Conservation (phyloP, 2,797 vertebrate species). For the Chelon labrosus region DNA sequence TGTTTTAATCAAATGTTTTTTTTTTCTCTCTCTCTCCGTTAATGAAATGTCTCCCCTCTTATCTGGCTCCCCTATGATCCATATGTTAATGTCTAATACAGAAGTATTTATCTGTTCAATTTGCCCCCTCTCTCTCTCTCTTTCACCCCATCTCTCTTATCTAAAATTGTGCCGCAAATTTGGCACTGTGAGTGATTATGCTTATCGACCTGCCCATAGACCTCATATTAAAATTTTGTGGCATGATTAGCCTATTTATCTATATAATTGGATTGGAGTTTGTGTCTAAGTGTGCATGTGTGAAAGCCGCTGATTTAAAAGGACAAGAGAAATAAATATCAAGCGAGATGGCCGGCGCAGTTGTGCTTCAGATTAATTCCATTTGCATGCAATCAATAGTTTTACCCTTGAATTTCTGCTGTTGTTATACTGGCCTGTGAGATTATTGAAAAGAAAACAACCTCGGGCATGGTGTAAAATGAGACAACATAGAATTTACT, state of each 20-base stretch:
- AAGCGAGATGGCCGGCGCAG: constrained; percentile 74
- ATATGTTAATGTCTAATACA: constrained; percentile 84
- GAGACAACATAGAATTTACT: constrained; percentile 77
- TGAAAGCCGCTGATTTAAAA: constrained; percentile 74
- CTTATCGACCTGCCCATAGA: constrained; percentile 85
- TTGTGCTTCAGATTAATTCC: constrained; percentile 80
- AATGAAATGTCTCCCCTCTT: constrained; percentile 85
- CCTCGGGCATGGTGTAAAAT: constrained; percentile 73
- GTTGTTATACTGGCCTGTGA: constrained; percentile 75
- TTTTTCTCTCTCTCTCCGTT: constrained; percentile 49
- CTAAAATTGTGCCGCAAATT: constrained; percentile 87
- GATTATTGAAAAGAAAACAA: constrained; percentile 83
- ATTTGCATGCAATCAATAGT: constrained; percentile 86
- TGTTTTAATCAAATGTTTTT: constrained; percentile 84
- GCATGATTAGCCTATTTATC: constrained; percentile 89
- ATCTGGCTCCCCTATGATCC: constrained; percentile 84
- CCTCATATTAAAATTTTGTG: constrained; percentile 86
- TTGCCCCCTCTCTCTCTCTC: constrained; percentile 54
- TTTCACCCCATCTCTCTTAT: constrained; percentile 80
- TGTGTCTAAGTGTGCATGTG: constrained; percentile 69
- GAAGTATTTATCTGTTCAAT: constrained; percentile 84
- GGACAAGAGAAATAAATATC: constrained; percentile 72
- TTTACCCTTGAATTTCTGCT: constrained; percentile 73
- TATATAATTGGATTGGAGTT: constrained; percentile 88
- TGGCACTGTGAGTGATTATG: constrained; percentile 83